These are phyloP conservation scores for Athene noctua DNA, from an alignment of 2,113 vertebrate species.

Conservation along the genomic window DNA sequence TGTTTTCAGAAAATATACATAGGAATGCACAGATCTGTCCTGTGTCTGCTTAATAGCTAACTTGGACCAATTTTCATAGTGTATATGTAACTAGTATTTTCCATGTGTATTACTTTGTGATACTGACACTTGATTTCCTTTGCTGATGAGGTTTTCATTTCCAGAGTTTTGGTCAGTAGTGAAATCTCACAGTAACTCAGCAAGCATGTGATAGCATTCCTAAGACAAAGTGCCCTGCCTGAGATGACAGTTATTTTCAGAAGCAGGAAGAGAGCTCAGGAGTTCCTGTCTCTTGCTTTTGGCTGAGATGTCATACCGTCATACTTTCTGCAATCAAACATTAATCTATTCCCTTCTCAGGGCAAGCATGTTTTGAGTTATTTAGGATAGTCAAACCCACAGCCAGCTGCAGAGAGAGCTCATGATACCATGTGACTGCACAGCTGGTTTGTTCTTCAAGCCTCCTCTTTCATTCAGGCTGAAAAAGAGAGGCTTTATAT, in stretches of 20 bases:
- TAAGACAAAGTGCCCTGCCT: background rate
- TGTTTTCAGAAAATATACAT: background rate
- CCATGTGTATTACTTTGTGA: background rate
- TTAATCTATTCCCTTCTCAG: background rate
- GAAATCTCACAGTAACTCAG: background rate
- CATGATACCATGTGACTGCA: background rate
- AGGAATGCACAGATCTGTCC: background rate
- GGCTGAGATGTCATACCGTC: background rate
- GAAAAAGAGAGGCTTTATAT: background rate
- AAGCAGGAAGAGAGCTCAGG: background rate
- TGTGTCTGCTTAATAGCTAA: background rate
- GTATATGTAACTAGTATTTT: background rate
- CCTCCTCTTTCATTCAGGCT: background rate
- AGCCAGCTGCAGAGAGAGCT: background rate
- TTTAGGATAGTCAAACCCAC: background rate
- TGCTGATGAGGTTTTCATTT: background rate
- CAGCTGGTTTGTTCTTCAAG: background rate
- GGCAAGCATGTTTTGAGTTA: background rate
- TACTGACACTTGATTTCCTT: background rate
- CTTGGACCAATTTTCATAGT: background rate
- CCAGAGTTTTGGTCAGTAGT: background rate
- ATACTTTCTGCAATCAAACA: background rate
- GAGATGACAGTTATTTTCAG: background rate
- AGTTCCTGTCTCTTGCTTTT: background rate
- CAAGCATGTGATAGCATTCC: rapidly evolving